phyloP scores from a whole-genome alignment of 2,888 invertebrate species.

The Xestobium rufovillosum region DNA sequence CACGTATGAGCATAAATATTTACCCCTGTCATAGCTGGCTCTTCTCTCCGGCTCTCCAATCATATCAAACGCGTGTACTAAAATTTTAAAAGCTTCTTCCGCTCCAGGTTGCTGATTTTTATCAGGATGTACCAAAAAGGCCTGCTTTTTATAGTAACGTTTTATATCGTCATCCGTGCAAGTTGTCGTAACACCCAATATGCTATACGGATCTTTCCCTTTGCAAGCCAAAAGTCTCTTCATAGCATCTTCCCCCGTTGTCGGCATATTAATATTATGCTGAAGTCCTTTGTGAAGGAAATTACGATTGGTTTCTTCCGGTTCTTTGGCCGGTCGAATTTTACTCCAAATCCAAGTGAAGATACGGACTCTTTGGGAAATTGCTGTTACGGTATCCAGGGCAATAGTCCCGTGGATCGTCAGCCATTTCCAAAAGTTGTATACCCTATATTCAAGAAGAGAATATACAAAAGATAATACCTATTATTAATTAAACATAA shows the following conservation, averaged over 20 bases:
- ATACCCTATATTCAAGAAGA: slow-evolving; percentile 28
- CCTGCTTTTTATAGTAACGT: slow-evolving; percentile 88
- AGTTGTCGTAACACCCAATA: slow-evolving; percentile 65
- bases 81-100: slow-evolving; percentile 92
- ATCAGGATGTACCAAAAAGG: slow-evolving; percentile 91
- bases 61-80: slow-evolving; percentile 91
- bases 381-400: slow-evolving; percentile 27
- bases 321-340: slow-evolving; percentile 38
- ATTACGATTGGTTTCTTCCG: slow-evolving; percentile 39
- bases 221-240: slow-evolving; percentile 85
- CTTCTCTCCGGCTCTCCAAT: slow-evolving; percentile 78
- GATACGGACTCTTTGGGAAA: slow-evolving; percentile 33
- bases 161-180: slow-evolving; percentile 92
- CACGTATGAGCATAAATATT: slow-evolving; percentile 8
- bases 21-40: slow-evolving; percentile 41
- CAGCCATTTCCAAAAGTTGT: slow-evolving; percentile 35
- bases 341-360: slow-evolving; percentile 39
- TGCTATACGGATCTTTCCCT: slow-evolving; percentile 91
- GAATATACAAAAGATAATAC: slow-evolving; percentile 9
- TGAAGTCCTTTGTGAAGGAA: slow-evolving; percentile 52
- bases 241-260: slow-evolving; percentile 92
- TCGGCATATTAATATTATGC: slow-evolving; percentile 72
- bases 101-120: slow-evolving; percentile 93
- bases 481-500: too few species aligned
- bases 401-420: slow-evolving; percentile 32